A percentile compares a stretch with the other conserved stretches of the same genome.
Evolutionary conservation across 64 coral and sea anemone genomes (phyloP).

Genomic region (Pocillopora verrucosa): DNA sequence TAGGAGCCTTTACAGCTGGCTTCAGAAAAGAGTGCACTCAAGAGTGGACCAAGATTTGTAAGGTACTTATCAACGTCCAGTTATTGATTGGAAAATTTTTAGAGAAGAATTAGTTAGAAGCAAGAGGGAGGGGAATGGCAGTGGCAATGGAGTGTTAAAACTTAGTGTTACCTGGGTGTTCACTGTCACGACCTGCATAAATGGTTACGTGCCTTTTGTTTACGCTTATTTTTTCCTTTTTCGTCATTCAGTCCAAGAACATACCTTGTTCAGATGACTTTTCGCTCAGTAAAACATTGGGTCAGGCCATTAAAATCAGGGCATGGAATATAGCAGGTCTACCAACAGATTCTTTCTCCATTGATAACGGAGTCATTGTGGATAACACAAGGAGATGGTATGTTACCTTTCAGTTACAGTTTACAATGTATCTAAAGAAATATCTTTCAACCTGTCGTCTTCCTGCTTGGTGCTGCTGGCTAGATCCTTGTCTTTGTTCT

Average conservation of each 20-base stretch:
- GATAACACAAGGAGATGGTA: conserved; percentile 96
- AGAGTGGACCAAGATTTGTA: conserved; percentile 94
- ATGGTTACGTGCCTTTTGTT: not conserved
- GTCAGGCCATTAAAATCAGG: conserved; percentile 95
- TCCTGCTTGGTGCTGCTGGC: too few species aligned
- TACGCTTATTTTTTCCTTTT: not conserved
- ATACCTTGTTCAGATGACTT: conserved; percentile 98
- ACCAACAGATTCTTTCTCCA: conserved; percentile 93
- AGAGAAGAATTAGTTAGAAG: too few species aligned
- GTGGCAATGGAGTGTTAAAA: too few species aligned
- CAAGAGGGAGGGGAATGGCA: too few species aligned
- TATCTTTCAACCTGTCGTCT: too few species aligned
- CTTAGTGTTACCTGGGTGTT: too few species aligned
- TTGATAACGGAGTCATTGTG: conserved; percentile 99
- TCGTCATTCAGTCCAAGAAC: conserved; percentile 68
- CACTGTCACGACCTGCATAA: too few species aligned
- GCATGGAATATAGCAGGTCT: conserved; percentile 98
- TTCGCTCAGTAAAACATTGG: conserved; percentile 92
- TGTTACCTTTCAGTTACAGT: conserved; percentile 1
- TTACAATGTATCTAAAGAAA: not conserved
- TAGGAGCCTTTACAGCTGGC: conserved; percentile 96
- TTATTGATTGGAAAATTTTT: not conserved
- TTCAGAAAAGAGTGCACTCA: conserved; percentile 93
- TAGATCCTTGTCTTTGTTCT: too few species aligned
- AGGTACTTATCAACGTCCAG: conserved; percentile 41